Evolutionary conservation across 2,888 invertebrate genomes (phyloP), one percentile per base, ranked within the genome.

Genomic region (Dryocosmus kuriphilus): DNA sequence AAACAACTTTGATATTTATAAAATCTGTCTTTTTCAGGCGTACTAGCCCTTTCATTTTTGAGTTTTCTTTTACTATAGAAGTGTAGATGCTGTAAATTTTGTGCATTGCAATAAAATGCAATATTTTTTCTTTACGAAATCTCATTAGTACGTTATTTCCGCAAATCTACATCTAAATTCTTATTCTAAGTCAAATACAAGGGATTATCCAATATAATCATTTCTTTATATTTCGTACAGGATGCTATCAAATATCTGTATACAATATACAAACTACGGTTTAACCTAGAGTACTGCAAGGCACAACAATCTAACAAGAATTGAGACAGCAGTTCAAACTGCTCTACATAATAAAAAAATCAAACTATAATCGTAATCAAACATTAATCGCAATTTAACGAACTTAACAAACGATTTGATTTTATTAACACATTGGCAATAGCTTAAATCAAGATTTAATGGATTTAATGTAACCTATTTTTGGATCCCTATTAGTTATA

Each of bases 231-330:
- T 71, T 51, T 71, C 46, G n/a, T 71, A 71, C 51, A 71, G 67
- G 19, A 46, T 16, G 27, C 30, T 67, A 67, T 67, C 67, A 67
- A 67, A 46, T 71, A n/a, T 71, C 30, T 71, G 71, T 71, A 41
- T 46, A 46, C 27, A 67, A 67, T 46, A 27, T 67, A 71, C 51
- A 71, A 71, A 71, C 71, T 71, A 71, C 24, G 19, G 8, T 67
- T 46, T 67, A 71, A 71, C 71, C 30, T 71, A 71, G 27, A 71
- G 51, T 51, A 51, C 51, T 71, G 46, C 71, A 71, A 71, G 71
- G 71, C 71, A 71, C 71, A 71, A 71, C n/a, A 71, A 71, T 71
- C 67, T 67, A 67, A 67, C 27, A 67, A 65, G 22, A 67, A 67
- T 27, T 67, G 24, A 51, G 27, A 71, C 65, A 65, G 41, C 24